These are phyloP conservation scores for Vesta saturnalis DNA, from an alignment of 2,888 invertebrate species.

Conservation along the genomic window DNA sequence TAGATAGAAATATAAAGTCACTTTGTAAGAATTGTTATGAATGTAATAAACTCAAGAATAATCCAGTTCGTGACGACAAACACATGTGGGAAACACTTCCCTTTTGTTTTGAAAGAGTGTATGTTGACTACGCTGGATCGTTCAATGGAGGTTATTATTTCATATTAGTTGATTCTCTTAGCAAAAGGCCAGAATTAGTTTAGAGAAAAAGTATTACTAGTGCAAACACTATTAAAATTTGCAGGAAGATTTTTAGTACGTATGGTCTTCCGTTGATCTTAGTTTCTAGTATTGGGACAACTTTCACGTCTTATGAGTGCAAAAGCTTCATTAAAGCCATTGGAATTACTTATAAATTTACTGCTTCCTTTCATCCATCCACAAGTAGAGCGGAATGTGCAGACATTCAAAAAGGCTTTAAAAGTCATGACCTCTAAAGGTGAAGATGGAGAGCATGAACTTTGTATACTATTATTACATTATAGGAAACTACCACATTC, in stretches of 20 bases:
- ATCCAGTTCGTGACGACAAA: not conserved
- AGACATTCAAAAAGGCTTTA: too few species aligned
- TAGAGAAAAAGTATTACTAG: not conserved
- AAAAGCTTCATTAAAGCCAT: constrained; percentile 27
- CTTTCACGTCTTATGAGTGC: constrained; percentile 45
- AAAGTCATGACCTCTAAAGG: too few species aligned
- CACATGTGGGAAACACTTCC: not conserved
- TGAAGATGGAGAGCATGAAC: too few species aligned
- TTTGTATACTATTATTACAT: too few species aligned
- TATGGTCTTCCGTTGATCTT: constrained; percentile 43
- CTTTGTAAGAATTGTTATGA: not conserved
- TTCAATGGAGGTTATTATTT: constrained; percentile 14
- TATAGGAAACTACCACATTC: too few species aligned
- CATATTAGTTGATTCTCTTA: constrained; percentile 5
- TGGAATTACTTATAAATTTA: constrained; percentile 28
- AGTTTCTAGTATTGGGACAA: constrained; percentile 42
- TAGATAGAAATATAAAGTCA: not conserved
- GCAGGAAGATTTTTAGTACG: constrained; percentile 8
- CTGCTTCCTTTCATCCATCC: constrained; percentile 37
- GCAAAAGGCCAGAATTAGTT: constrained; percentile 9
- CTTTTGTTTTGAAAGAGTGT: not conserved
- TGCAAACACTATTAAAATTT: constrained; percentile 2
- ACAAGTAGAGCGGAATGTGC: too few species aligned
- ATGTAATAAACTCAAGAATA: not conserved
- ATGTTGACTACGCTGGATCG: constrained; percentile 18